Percentiles rank a stretch among this genome's conserved stretches.
Evolutionary conservation across 2,888 invertebrate genomes (phyloP).

Genomic region (Rambutsinella grinnellia): DNA sequence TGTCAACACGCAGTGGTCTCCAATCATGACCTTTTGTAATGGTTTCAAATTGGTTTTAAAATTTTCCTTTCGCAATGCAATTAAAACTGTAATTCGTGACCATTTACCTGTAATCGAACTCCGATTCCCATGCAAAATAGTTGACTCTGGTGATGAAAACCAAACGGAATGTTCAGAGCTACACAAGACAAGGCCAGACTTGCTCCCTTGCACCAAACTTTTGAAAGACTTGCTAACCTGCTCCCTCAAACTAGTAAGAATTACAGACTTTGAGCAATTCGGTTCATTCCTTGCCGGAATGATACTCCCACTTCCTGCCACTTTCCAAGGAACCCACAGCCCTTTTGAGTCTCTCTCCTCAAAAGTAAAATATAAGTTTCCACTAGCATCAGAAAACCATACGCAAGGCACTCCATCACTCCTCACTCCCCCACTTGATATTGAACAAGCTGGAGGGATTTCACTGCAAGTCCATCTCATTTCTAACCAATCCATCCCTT

Average conservation of each 20-base stretch:
- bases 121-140: conserved; percentile 65
- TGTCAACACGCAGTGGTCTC: conserved; percentile 54
- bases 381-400: conserved; percentile 54
- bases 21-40: conserved; percentile 67
- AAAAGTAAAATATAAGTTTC: conserved; percentile 49
- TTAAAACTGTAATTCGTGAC: no score
- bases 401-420: conserved; percentile 41
- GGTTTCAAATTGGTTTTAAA: no score
- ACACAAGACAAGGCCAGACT: conserved; percentile 16
- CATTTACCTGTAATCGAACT: conserved; percentile 64
- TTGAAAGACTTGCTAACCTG: conserved; percentile 40
- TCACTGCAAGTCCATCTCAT: conserved; percentile 22
- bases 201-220: conserved; percentile 20
- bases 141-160: conserved; percentile 65
- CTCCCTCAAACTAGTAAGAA: conserved; percentile 22
- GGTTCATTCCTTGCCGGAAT: background rate
- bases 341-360: conserved; percentile 29
- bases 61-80: no score
- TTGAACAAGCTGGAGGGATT: conserved; percentile 26
- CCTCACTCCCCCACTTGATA: conserved; percentile 25
- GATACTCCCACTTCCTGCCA: conserved; percentile 17
- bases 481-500: conserved; percentile 54
- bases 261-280: background rate
- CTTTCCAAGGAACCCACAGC: conserved; percentile 40
- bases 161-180: conserved; percentile 61